Conservation (phyloP, 2,888 invertebrate species). For the Phasia obesa region DNA sequence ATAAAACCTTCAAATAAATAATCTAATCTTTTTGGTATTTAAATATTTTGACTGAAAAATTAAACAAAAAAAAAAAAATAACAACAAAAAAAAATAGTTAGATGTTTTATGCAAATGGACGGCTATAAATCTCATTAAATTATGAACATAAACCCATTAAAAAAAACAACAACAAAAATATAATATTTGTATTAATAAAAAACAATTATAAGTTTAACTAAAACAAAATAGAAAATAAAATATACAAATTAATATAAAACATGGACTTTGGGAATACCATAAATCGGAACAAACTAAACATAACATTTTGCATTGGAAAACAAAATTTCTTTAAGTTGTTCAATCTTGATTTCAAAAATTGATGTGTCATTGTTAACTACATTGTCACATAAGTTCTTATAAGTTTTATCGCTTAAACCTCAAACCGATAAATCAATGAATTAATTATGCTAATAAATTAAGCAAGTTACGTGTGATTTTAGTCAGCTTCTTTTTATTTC, state of each 20-base stretch:
- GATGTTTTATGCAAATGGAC: slow-evolving; percentile 63
- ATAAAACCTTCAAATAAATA: slow-evolving; percentile 56
- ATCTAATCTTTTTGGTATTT: slow-evolving; percentile 25
- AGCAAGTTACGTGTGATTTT: slow-evolving; percentile 67
- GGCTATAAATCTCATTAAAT: slow-evolving; percentile 54
- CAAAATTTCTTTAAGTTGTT: no score
- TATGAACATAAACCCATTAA: background rate
- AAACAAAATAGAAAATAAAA: slow-evolving; percentile 2
- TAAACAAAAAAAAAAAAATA: background rate
- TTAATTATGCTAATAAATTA: slow-evolving; percentile 65
- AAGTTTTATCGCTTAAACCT: slow-evolving; percentile 2
- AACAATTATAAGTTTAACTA: slow-evolving; percentile 43
- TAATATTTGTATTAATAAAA: slow-evolving; percentile 23
- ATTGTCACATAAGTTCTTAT: slow-evolving; percentile 12
- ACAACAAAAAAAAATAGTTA: slow-evolving; percentile 12
- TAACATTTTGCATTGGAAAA: slow-evolving; percentile 1
- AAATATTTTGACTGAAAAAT: slow-evolving; percentile 20
- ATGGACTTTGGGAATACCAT: slow-evolving; percentile 22
- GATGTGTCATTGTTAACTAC: slow-evolving; percentile 40
- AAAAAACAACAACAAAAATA: background rate
- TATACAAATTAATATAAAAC: slow-evolving; percentile 51
- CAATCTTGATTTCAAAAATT: background rate
- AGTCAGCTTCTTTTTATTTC: slow-evolving; percentile 50
- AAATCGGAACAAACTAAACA: slow-evolving; percentile 20
- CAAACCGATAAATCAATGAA: slow-evolving; percentile 56